Percentiles rank a stretch among this genome's conserved stretches.
These are phyloP conservation scores for Ophioderma brevispina DNA, from an alignment of 35 echinoderm and acorn worm genomes.

Conservation along the genomic window DNA sequence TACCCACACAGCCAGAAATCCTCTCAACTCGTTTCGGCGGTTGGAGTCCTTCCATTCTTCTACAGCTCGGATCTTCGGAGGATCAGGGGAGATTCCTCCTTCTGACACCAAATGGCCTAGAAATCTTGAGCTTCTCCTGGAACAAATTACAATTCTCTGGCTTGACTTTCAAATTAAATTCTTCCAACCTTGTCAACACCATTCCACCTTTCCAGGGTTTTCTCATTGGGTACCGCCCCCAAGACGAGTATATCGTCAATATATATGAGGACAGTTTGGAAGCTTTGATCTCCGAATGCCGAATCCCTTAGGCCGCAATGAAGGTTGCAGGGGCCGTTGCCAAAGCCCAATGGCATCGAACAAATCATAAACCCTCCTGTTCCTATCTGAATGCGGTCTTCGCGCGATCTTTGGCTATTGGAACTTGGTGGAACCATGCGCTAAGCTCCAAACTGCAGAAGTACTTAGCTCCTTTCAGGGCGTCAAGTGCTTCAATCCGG, in stretches of 20 bases:
- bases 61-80: constrained; percentile 33
- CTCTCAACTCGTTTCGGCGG: constrained; percentile 20
- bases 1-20: constrained; percentile 60
- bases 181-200: constrained; percentile 22
- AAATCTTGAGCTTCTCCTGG: too few species aligned
- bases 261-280: constrained; percentile 60
- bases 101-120: too few species aligned
- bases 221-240: constrained; percentile 47
- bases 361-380: constrained; percentile 54
- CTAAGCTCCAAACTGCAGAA: constrained; percentile 67
- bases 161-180: constrained; percentile 65
- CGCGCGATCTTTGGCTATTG: constrained; percentile 27
- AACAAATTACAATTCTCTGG: constrained; percentile 60
- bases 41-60: constrained; percentile 37
- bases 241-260: constrained; percentile 79
- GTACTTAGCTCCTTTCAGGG: constrained; percentile 50
- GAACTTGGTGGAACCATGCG: constrained; percentile 58
- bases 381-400: constrained; percentile 56
- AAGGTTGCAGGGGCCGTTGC: constrained; percentile 70
- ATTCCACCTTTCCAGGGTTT: constrained; percentile 51
- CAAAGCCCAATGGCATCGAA: constrained; percentile 60
- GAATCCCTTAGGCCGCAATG: constrained; percentile 70
- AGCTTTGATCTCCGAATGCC: constrained; percentile 51
- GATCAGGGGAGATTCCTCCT: too few species aligned
- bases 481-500: constrained; percentile 58